Percentiles rank a stretch among this genome's conserved stretches.
Conservation (phyloP, 2,113 vertebrate genomes). For the Hymenochirus boettgeri region DNA sequence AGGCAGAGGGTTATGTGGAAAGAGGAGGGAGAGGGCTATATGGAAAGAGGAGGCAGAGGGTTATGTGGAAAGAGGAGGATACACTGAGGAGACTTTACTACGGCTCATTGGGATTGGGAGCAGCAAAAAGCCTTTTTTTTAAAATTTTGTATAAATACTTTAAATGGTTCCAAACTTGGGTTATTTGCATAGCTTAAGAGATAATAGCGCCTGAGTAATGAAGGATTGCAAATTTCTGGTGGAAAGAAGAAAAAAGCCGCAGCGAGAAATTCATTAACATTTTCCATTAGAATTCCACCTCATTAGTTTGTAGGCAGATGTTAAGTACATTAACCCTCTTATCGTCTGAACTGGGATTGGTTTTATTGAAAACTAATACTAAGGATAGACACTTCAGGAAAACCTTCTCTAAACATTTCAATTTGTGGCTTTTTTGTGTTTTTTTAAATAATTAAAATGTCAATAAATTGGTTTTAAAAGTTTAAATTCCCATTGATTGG, state of each 20-base stretch:
- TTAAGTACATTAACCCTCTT: constrained; percentile 41
- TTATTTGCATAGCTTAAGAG: constrained; percentile 60
- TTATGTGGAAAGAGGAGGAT: neutral
- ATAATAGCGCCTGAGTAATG: constrained; percentile 45
- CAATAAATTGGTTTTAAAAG: too few relatives aligned
- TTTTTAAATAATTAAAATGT: too few relatives aligned
- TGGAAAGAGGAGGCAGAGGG: too few relatives aligned
- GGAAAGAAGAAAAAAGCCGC: constrained; percentile 9
- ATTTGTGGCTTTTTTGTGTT: too few relatives aligned
- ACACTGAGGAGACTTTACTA: constrained; percentile 45
- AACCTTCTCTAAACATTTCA: too few relatives aligned
- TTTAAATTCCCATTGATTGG: too few relatives aligned
- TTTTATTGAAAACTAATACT: constrained; percentile 1
- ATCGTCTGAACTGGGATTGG: constrained; percentile 11
- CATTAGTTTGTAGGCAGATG: constrained; percentile 42
- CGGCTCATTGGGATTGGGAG: constrained; percentile 59
- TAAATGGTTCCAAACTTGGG: constrained; percentile 53
- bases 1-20: too few relatives aligned
- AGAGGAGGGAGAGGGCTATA: too few relatives aligned
- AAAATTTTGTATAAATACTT: constrained; percentile 56
- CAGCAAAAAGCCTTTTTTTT: constrained; percentile 59
- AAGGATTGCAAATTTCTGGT: constrained; percentile 33
- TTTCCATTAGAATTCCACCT: constrained; percentile 43
- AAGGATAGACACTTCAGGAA: too few relatives aligned
- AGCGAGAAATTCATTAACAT: constrained; percentile 30